phyloP scores from a whole-genome alignment of 2,888 invertebrate genomes.

The Dryomyza anilis region DNA sequence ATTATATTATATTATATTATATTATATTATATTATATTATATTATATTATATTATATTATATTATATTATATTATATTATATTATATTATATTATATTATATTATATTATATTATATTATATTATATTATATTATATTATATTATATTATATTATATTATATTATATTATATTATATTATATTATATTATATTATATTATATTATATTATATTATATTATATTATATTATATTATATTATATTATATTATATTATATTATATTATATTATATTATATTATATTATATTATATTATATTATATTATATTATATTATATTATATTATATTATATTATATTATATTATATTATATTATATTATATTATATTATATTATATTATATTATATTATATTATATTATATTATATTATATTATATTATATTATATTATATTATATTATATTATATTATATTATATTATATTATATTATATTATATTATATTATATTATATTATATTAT shows the following conservation, averaged over 20 bases:
- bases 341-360: neutral
- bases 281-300: neutral
- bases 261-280: neutral
- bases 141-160: neutral
- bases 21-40: neutral
- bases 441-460: neutral
- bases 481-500: neutral
- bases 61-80: neutral
- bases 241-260: neutral
- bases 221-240: neutral
- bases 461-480: neutral
- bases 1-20: neutral
- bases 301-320: neutral
- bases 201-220: neutral
- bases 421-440: neutral
- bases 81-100: neutral
- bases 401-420: neutral
- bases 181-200: neutral
- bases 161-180: neutral
- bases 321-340: neutral
- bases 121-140: neutral
- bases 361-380: neutral
- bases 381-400: neutral
- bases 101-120: neutral
- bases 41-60: neutral